These are phyloP conservation scores for Oikopleura albicans DNA, from an alignment of 23 tunicate species.

Conservation along the genomic window DNA sequence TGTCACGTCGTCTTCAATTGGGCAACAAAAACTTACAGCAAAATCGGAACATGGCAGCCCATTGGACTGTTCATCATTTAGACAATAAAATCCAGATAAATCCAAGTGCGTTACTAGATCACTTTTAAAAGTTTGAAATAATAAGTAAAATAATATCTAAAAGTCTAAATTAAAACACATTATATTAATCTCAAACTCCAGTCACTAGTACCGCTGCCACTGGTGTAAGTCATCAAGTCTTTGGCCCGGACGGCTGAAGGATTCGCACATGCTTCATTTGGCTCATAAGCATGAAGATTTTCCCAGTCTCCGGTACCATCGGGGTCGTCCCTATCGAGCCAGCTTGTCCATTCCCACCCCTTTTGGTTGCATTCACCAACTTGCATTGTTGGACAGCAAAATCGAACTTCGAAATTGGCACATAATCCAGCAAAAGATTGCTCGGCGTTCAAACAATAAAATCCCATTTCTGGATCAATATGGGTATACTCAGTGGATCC, in stretches of 20 bases:
- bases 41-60: conserved; percentile 9
- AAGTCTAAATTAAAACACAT: no score
- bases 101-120: neutral
- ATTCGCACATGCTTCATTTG: neutral
- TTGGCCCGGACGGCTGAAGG: neutral
- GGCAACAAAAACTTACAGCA: neutral
- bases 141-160: no score
- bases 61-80: neutral
- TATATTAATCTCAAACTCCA: no score
- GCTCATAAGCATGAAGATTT: neutral
- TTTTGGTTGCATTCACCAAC: neutral
- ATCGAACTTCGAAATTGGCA: conserved; percentile 16
- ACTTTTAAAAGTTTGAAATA: no score
- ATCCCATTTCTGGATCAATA: neutral
- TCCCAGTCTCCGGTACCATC: conserved; percentile 10
- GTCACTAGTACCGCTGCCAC: no score
- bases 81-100: neutral
- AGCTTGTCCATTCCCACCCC: conserved; percentile 7
- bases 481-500: conserved; percentile 6
- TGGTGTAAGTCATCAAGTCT: neutral
- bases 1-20: neutral
- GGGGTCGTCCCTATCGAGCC: neutral
- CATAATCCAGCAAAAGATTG: neutral
- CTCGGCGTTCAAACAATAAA: neutral
- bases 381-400: neutral